A percentile compares a stretch with the other conserved stretches of the same genome.
Conservation (phyloP, 2,797 vertebrate genomes). For the Sebastes cheni region DNA sequence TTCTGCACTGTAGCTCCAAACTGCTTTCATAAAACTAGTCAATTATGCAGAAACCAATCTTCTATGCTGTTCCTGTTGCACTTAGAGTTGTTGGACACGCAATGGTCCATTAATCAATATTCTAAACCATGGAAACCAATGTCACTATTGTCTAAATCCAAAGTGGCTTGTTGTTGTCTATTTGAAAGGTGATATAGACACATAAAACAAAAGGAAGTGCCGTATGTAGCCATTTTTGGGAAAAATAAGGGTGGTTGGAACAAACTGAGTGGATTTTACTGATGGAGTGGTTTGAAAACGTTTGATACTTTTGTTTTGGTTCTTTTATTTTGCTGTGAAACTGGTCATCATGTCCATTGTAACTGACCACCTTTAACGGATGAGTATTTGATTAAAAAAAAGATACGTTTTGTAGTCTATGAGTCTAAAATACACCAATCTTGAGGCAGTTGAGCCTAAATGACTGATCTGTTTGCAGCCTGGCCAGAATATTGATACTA, state of each 20-base stretch:
- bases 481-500: background rate
- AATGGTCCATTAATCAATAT: background rate
- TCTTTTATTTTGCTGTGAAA: background rate
- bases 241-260: background rate
- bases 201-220: background rate
- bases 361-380: background rate
- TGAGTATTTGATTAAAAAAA: background rate
- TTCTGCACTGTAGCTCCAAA: background rate
- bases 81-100: background rate
- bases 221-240: background rate
- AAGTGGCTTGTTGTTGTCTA: background rate
- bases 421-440: background rate
- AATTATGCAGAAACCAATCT: background rate
- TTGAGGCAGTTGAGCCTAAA: background rate
- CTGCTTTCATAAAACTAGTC: background rate
- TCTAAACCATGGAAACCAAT: background rate
- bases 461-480: background rate
- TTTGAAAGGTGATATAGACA: background rate
- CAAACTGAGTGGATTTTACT: background rate
- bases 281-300: background rate
- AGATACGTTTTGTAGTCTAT: background rate
- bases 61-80: background rate
- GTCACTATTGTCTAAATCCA: background rate
- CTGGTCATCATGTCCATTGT: background rate
- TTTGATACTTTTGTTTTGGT: background rate